phyloP scores from a whole-genome alignment of 2,888 invertebrate genomes.

The Drosophila percnosoma region DNA sequence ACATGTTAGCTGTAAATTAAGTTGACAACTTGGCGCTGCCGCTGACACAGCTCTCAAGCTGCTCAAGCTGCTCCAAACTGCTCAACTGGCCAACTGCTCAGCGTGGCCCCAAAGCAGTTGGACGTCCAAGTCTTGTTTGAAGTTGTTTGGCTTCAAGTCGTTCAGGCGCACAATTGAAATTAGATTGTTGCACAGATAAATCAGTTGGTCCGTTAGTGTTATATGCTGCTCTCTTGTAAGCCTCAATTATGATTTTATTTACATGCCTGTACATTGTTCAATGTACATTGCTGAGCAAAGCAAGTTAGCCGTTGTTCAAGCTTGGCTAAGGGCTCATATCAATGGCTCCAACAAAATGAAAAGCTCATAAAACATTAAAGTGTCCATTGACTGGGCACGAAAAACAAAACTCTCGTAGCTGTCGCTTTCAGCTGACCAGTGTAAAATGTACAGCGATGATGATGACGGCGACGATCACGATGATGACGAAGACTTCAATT shows the following conservation, averaged over 20 bases:
- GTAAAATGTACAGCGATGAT: constrained; percentile 19
- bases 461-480: constrained; percentile 20
- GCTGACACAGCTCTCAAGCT: constrained; percentile 53
- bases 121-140: constrained; percentile 14
- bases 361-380: constrained; percentile 32
- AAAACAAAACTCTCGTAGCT: constrained; percentile 27
- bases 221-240: constrained; percentile 2
- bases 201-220: constrained; percentile 36
- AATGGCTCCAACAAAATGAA: constrained; percentile 27
- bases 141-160: constrained; percentile 34
- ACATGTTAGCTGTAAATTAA: constrained; percentile 80
- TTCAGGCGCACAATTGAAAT: constrained; percentile 57
- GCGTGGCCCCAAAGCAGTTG: constrained; percentile 9
- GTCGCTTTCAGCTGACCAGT: constrained; percentile 29
- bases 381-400: constrained; percentile 13
- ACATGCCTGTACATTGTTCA: constrained; percentile 1
- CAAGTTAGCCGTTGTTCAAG: constrained; percentile 4
- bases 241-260: constrained; percentile 29
- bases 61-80: constrained; percentile 4
- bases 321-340: constrained; percentile 31
- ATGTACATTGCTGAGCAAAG: neutral
- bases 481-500: constrained; percentile 32
- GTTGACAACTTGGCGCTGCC: constrained; percentile 77
- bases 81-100: neutral
- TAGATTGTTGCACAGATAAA: constrained; percentile 63